Conservation (phyloP, 2,113 vertebrate genomes). For the Aix galericulata region DNA sequence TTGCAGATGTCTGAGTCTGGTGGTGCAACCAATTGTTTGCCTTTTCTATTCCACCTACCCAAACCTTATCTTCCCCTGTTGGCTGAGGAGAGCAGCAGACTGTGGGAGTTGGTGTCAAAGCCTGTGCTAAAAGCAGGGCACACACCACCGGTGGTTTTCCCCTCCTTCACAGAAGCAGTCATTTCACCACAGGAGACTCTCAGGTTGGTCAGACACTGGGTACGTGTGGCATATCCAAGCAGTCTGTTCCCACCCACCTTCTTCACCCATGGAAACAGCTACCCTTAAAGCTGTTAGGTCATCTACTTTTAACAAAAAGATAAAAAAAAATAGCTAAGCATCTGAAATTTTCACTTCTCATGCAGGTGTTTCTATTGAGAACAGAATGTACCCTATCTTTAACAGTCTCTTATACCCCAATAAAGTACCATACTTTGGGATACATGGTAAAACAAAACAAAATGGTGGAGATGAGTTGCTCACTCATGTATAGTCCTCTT, state of each 20-base stretch:
- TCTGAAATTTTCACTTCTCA: neutral
- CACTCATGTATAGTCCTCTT: neutral
- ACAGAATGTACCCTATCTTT: neutral
- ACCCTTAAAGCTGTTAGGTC: neutral
- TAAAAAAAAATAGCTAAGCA: neutral
- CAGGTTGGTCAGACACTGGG: neutral
- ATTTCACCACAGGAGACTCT: neutral
- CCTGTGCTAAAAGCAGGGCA: neutral
- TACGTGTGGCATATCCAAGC: neutral
- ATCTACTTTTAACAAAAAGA: neutral
- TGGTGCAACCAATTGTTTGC: neutral
- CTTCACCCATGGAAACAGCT: neutral
- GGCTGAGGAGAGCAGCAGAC: neutral
- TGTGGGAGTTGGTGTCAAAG: neutral
- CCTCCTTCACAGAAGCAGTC: neutral
- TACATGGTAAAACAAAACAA: neutral
- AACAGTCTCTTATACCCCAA: neutral
- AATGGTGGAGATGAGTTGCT: neutral
- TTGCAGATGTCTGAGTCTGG: neutral
- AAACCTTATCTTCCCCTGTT: neutral
- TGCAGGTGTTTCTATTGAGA: neutral
- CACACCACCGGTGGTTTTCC: neutral
- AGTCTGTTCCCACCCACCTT: neutral
- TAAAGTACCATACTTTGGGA: neutral
- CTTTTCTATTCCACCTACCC: neutral